Percentiles rank a stretch among this genome's conserved stretches.
These are phyloP conservation scores for Sprattus sprattus DNA, from an alignment of 2,113 vertebrate genomes.

Conservation along the genomic window DNA sequence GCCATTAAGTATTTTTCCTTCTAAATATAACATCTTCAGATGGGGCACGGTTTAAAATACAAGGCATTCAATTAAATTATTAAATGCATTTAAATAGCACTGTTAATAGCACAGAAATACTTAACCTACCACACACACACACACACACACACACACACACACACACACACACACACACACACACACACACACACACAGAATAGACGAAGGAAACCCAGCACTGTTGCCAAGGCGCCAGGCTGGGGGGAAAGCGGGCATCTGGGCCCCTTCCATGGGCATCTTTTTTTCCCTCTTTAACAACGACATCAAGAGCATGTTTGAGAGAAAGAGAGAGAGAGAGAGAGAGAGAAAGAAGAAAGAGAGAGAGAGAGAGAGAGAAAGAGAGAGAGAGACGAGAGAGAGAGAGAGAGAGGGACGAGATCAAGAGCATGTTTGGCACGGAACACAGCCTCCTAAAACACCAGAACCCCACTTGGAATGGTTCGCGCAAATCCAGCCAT, in stretches of 20 bases:
- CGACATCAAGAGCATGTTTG: slow-evolving; percentile 48
- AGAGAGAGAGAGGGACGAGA: too few species aligned
- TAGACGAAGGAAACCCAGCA: slow-evolving; percentile 38
- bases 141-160: background rate
- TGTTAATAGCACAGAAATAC: background rate
- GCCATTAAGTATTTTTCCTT: slow-evolving; percentile 46
- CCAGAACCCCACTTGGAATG: slow-evolving; percentile 45
- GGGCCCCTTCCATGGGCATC: slow-evolving; percentile 33
- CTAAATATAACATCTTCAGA: slow-evolving; percentile 54
- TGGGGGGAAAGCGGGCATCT: slow-evolving; percentile 32
- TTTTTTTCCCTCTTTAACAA: slow-evolving; percentile 36
- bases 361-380: too few species aligned
- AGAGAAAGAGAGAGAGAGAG: too few species aligned
- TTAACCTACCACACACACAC: background rate
- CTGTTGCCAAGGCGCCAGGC: slow-evolving; percentile 41
- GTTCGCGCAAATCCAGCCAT: slow-evolving; percentile 33
- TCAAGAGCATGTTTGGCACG: slow-evolving; percentile 50
- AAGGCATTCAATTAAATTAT: too few species aligned
- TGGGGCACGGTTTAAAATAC: slow-evolving; percentile 9
- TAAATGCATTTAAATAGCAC: too few species aligned
- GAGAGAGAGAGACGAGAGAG: too few species aligned
- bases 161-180: background rate
- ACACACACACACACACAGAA: slow-evolving; percentile 13
- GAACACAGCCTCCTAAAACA: slow-evolving; percentile 43
- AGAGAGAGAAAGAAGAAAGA: too few species aligned